Conservation (phyloP, 2,113 vertebrate genomes). For the Chunga burmeisteri region DNA sequence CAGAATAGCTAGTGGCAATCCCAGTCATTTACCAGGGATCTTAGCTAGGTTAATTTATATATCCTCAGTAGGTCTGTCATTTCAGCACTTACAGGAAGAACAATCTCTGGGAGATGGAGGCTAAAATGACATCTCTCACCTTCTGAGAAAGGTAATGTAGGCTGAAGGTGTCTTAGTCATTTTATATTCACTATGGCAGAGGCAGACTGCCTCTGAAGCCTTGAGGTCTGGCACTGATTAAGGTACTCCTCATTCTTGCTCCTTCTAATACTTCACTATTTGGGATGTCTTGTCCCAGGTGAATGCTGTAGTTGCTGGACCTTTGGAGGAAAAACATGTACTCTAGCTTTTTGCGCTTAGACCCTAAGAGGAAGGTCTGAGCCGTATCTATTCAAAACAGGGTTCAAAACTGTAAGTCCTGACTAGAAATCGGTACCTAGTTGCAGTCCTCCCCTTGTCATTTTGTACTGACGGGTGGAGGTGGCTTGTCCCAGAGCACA, state of each 20-base stretch:
- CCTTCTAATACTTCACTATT: not conserved
- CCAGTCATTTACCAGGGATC: not conserved
- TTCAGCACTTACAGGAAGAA: slow-evolving; percentile 30
- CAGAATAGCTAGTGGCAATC: not conserved
- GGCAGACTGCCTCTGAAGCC: not conserved
- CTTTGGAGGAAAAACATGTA: not conserved
- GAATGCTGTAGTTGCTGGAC: not conserved
- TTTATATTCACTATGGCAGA: slow-evolving; percentile 1
- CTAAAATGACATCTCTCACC: slow-evolving; percentile 42
- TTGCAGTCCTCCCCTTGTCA: not conserved
- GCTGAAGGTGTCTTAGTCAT: slow-evolving; percentile 19
- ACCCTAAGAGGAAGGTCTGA: not conserved
- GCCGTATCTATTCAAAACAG: not conserved
- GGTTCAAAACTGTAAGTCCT: not conserved
- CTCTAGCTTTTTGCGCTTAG: not conserved
- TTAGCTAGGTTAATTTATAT: not conserved
- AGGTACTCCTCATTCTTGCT: not conserved
- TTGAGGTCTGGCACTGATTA: slow-evolving; percentile 16
- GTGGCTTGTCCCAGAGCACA: not conserved
- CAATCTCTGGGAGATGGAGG: not conserved
- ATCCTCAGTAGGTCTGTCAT: not conserved
- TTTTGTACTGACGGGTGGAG: not conserved
- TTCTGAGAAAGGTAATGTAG: slow-evolving; percentile 3
- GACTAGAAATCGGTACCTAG: not conserved
- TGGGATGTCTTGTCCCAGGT: not conserved